Evolutionary conservation across 23 tunicate genomes (phyloP), one percentile per base, ranked within the genome.

Genomic region (Clavelina lepadiformis): DNA sequence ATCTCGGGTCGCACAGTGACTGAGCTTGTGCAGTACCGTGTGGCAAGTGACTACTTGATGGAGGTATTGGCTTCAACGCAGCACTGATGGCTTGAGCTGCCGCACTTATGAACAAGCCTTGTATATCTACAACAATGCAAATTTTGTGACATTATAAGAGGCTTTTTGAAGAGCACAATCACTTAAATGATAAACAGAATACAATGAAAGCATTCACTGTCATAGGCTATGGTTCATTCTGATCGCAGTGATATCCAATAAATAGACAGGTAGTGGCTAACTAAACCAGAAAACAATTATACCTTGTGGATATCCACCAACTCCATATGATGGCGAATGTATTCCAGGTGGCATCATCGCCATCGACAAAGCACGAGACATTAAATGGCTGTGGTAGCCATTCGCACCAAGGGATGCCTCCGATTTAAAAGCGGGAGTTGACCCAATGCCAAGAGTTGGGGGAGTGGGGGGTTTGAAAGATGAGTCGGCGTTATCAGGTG

Each of bases 31-130:
- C n/a, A n/a, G n/a, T n/a, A n/a, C n/a, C n/a, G n/a, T n/a, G n/a
- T n/a, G n/a, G n/a, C n/a, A n/a, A n/a, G n/a, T n/a, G n/a, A n/a
- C n/a, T n/a, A n/a, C n/a, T n/a, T n/a, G n/a, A n/a, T n/a, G n/a
- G n/a, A n/a, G 72, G 35, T 18, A 26, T 25, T 28, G 84, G 84
- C 31, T 78, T 78, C 35, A 78, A 58, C 2, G 84, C 84, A 1
- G 76, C 68, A 23, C 72, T 68, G 19, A 78, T 78, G 18, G 76
- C 84, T 45, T 68, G 84, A 3, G 84, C 75, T 2, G 84, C 83
- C 18, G 83, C 84, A 46, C 56, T 78, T 5, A 78, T 46, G 52
- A 78, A 59, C 36, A 78, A 53, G 3, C 72, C 72, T 58, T 78
- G 84, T 6, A 78, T 67, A 32, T 78, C 84, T 67, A 52, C 4